Base-by-base conservation (phyloP, 2,888 invertebrate species). In the Meandrusa payeni region DNA sequence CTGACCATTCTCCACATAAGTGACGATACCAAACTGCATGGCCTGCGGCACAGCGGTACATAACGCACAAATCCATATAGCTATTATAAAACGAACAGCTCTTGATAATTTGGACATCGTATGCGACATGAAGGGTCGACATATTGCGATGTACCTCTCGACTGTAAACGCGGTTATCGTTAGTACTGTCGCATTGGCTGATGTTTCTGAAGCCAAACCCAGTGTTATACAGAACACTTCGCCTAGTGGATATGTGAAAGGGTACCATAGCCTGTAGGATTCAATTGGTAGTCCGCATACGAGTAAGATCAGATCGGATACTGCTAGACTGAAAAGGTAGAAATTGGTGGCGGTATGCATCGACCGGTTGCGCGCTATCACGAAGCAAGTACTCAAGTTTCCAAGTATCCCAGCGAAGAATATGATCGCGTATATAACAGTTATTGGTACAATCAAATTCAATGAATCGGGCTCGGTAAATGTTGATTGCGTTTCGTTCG, bases 121-220 rank as follows among this genome's bases (percentile, higher is more conserved):
- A 68, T 95, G 95, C 1, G 93, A 92, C 63, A 92, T 88, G 61
- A 97, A 94, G 0, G 97, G 97, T 64, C 94, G 93, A 63, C 95
- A 95, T 57, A 96, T 95, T 2, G 95, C 95, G 22, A 95, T 92
- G 69, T 95, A 97, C 48, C 97, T 89, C 73, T 97, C 97, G 6
- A 96, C 92, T 0, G 94, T 97, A 73, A 97, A 97, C 1, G 95
- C 95, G 0, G 95, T 95, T 60, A 97, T 97, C 5, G 94, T 94
- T 48, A 94, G 76, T 1, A 97, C 95, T 0, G 96, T 96, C 0
- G 95, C 95, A 66, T 95, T 94, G 10, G 94, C 93, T 0, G 94
- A 93, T n/a, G 94, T 94, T 76, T 97, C 97, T 0, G 96, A 94
- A 0, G 94, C 92, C 33, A 96, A 89, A 3, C 94, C 94, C 51